Base-by-base conservation (phyloP, 2,113 vertebrate species). In the Clupea harengus region DNA sequence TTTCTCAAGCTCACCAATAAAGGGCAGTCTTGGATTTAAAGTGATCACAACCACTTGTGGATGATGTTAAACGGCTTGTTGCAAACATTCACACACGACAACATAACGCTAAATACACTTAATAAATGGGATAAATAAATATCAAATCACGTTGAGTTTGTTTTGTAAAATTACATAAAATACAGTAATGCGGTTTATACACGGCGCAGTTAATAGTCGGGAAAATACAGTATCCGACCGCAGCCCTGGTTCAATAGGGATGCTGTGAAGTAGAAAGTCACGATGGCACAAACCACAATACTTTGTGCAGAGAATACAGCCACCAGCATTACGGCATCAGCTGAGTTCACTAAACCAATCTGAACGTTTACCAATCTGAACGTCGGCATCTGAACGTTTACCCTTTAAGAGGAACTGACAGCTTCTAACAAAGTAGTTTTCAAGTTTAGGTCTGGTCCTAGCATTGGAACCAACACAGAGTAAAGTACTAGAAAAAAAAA, bases 401-500 rank as follows among this genome's bases (percentile, higher is more conserved):
- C n/a, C 39, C 28, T 67, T 28, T 44, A 28, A 78, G 72, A 32
- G 28, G 11, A 78, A 78, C 25, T 39, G 28, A 78, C 72, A 13
- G 72, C 72, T 39, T 78, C 25, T 11, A 78, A 32, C 72, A 78
- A 32, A 78, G 72, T 17, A 78, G 32, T 78, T 28, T 78, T 78
- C 72, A 78, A 32, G 72, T 78, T 78, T 32, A 78, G 32, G 72
- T 78, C 72, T 78, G 28, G 72, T 78, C 72, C 72, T 17, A 78
- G 72, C 72, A 17, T 78, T 78, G 2, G 39, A 78, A 78, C 28
- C 4, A 28, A 78, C 60, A 82, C 49, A 83, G 28, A n/a, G 45
- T 60, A 60, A 44, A 83, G 22, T 83, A 39, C 82, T 57, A 57
- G 0, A 57, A 88, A 75, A 87, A 17, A 39, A 20, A 88, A 82